These are phyloP conservation scores for Pocillopora meandrina DNA, from an alignment of 92 coral and sea anemone species.

Conservation along the genomic window DNA sequence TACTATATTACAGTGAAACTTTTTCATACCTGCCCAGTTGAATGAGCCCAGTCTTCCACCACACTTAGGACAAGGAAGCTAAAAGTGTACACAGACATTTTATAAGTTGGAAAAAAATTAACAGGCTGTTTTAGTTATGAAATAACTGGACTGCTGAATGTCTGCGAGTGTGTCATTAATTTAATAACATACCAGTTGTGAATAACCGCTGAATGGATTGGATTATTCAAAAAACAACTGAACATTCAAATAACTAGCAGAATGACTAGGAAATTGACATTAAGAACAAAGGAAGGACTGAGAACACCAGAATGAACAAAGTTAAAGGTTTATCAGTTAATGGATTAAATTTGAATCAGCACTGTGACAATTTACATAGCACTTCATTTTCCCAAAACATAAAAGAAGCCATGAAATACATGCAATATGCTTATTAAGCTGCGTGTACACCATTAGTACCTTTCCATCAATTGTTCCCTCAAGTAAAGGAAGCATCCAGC, in stretches of 20 bases:
- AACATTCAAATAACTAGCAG: too few species aligned
- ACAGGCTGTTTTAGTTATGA: not conserved
- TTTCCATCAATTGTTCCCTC: conserved; percentile 84
- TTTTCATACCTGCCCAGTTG: conserved; percentile 91
- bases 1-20: not conserved
- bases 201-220: not conserved
- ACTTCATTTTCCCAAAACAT: not conserved
- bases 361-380: too few species aligned
- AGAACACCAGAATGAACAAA: not conserved
- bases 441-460: conserved; percentile 34
- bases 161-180: not conserved
- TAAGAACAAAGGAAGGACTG: too few species aligned
- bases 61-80: conserved; percentile 95
- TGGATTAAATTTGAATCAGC: too few species aligned
- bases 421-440: too few species aligned
- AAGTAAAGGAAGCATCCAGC: conserved; percentile 82
- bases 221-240: too few species aligned
- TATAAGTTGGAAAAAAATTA: too few species aligned
- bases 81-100: not conserved
- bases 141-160: not conserved
- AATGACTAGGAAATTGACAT: not conserved
- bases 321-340: too few species aligned
- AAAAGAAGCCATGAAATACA: too few species aligned
- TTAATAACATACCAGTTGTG: too few species aligned
- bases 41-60: conserved; percentile 87